Conservation (phyloP, 1,140 invertebrate genomes). For the Camponotus vicinus region DNA sequence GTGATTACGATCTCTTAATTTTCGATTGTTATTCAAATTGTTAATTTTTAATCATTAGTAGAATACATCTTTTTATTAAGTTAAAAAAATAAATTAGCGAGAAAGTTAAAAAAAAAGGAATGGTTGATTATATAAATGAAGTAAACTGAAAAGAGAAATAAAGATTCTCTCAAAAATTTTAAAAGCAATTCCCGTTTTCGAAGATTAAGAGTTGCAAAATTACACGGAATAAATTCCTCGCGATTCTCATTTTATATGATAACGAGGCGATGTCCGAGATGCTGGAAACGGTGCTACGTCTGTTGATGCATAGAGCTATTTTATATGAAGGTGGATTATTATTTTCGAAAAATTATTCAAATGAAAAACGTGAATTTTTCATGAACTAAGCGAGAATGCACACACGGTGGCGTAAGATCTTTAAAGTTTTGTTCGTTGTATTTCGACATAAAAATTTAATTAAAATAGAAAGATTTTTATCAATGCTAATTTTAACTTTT, state of each 20-base stretch:
- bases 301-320: slow-evolving; percentile 17
- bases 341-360: background rate
- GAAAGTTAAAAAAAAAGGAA: background rate
- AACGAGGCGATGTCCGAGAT: slow-evolving; percentile 39
- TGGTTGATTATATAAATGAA: background rate
- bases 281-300: slow-evolving; percentile 50
- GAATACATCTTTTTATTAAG: background rate
- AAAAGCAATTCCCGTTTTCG: background rate
- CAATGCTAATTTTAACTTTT: background rate
- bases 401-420: slow-evolving; percentile 39
- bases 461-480: background rate
- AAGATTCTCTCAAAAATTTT: background rate
- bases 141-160: no score
- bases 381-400: background rate
- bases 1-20: background rate
- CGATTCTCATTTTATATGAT: background rate
- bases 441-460: background rate
- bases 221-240: background rate
- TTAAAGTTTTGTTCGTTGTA: background rate
- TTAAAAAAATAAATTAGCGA: background rate
- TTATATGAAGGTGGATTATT: background rate
- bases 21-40: background rate
- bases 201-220: background rate
- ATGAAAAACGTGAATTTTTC: background rate
- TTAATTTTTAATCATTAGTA: background rate